Conservation (phyloP, 2,797 vertebrate species). For the Pipistrellus nathusii region DNA sequence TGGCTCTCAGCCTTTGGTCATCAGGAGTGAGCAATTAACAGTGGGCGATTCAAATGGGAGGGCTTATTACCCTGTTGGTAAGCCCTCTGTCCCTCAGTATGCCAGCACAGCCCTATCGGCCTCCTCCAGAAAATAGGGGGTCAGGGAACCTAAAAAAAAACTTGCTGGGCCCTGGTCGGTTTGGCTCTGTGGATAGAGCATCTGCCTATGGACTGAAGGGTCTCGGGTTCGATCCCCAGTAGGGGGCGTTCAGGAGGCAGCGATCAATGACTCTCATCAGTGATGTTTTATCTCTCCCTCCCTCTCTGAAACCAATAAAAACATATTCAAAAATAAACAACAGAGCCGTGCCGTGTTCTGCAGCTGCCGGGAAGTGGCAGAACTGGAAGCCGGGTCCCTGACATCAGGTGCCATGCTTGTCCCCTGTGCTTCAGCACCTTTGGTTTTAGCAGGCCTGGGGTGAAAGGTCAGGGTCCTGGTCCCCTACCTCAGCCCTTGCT, state of each 20-base stretch:
- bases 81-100: neutral
- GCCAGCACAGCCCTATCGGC: neutral
- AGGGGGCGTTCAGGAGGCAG: no score
- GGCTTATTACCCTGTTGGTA: no score
- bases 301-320: no score
- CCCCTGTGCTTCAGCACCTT: neutral
- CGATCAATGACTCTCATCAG: no score
- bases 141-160: neutral
- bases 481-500: slow-evolving; percentile 52
- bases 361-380: neutral
- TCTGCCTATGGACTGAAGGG: no score
- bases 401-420: neutral
- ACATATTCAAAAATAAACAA: no score
- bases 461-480: slow-evolving; percentile 68
- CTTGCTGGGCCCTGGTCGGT: no score
- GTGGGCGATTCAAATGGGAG: neutral
- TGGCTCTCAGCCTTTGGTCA: neutral
- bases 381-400: neutral
- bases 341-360: no score
- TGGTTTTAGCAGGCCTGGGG: neutral
- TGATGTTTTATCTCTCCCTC: no score
- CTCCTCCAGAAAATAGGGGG: neutral
- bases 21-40: neutral
- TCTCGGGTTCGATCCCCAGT: no score
- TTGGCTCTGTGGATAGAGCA: no score